phyloP scores from a whole-genome alignment of 2,113 vertebrate species.

The Andinoacara biseriatus region DNA sequence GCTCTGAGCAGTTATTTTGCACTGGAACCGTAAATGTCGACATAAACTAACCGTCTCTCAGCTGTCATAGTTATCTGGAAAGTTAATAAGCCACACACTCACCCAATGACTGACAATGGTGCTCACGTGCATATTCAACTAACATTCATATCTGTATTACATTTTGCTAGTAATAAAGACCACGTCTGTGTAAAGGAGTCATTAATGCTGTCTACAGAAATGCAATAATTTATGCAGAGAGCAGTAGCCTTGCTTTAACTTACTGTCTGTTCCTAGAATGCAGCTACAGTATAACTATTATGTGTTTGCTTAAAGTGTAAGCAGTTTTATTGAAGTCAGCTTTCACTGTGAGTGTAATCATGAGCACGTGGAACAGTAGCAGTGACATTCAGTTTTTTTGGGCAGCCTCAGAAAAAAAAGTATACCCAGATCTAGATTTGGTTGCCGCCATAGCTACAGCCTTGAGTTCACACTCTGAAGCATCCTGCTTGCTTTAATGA shows the following conservation, averaged over 20 bases:
- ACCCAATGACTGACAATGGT: background rate
- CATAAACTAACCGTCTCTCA: background rate
- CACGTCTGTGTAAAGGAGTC: background rate
- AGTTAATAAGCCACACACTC: background rate
- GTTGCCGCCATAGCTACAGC: background rate
- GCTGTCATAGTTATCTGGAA: background rate
- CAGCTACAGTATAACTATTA: background rate
- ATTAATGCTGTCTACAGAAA: constrained; percentile 6
- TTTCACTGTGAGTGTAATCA: background rate
- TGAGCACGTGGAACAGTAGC: background rate
- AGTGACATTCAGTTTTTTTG: background rate
- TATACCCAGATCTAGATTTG: background rate
- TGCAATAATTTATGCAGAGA: background rate
- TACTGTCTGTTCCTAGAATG: background rate
- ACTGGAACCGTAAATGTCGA: background rate
- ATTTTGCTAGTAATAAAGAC: background rate
- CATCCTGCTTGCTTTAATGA: background rate
- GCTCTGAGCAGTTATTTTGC: background rate
- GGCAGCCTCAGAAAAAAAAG: background rate
- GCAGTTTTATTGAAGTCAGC: background rate
- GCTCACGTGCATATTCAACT: background rate
- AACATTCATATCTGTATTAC: background rate
- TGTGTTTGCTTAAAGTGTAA: background rate
- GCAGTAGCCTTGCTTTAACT: background rate
- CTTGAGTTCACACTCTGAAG: background rate